Percentiles rank a stretch among this genome's conserved stretches.
phyloP scores from a whole-genome alignment of 2,113 vertebrate species.

The Ornithorhynchus anatinus region DNA sequence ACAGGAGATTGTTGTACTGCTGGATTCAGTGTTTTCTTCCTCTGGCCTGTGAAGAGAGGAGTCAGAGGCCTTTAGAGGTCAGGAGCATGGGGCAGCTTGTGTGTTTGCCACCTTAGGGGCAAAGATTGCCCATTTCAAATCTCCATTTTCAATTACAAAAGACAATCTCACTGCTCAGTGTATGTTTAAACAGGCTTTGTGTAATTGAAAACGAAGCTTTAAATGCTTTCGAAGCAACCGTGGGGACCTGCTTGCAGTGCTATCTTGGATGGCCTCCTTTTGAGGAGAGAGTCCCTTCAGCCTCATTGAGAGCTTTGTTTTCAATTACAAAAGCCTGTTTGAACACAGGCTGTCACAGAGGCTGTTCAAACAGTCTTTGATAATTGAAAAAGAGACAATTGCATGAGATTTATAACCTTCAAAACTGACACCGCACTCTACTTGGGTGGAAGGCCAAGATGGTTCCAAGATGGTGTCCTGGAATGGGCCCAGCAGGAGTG shows the following conservation, averaged over 20 bases:
- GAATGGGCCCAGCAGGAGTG: too few species aligned
- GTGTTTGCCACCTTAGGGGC: too few species aligned
- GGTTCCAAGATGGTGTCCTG: conserved; percentile 28
- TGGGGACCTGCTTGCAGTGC: conserved; percentile 47
- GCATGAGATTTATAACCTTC: conserved; percentile 62
- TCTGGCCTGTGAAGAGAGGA: too few species aligned
- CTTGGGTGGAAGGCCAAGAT: background rate
- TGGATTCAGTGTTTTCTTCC: too few species aligned
- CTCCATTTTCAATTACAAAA: conserved; percentile 26
- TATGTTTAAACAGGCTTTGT: conserved; percentile 42
- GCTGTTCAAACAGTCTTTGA: conserved; percentile 60
- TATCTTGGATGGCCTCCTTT: conserved; percentile 29
- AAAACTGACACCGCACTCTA: too few species aligned
- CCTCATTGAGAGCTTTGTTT: conserved; percentile 58
- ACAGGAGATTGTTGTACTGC: too few species aligned
- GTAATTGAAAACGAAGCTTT: conserved; percentile 56
- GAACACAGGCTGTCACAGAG: conserved; percentile 51
- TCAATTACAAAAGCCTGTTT: conserved; percentile 68
- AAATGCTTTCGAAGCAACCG: conserved; percentile 53
- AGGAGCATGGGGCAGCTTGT: too few species aligned
- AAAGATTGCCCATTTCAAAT: background rate
- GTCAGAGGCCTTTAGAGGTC: too few species aligned
- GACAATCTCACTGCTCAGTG: background rate
- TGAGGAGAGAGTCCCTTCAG: conserved; percentile 32
- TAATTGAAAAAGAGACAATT: conserved; percentile 61